Evolutionary conservation across 1,140 invertebrate species (phyloP), one percentile per base, ranked within the genome.

Genomic region (Drosophila grimshawi): DNA sequence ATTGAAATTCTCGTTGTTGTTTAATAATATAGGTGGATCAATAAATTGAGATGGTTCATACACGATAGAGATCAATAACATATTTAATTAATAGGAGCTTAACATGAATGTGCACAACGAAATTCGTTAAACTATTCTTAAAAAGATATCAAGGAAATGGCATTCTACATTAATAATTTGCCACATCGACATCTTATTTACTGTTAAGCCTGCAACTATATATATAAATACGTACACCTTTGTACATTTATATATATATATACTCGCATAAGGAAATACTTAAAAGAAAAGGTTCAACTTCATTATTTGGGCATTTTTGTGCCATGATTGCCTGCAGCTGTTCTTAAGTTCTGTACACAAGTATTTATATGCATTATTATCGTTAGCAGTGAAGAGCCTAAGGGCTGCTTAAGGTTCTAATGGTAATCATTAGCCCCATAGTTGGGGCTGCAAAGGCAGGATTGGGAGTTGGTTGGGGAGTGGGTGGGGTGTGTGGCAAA

Each of bases 331-430:
- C 69, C 46, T 52, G n/a, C 46, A 10, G 33, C 51, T 52, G 45
- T 6, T 33, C 11, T 8, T 43, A 11, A 30, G 33, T 5, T 1
- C n/a, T 51, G 11, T 72, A 72, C 63, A 46, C 53, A 39, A 65
- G 53, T 72, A 60, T 59, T 59, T 72, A 66, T 59, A 53, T 67
- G 48, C 32, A 39, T 53, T 59, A 72, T 66, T 57, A 59, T 32
- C 19, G 48, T 53, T 46, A 11, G 49, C 59, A 55, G 63, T 73
- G 67, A 51, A n/a, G 29, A 10, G 37, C 59, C 30, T 19, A 5
- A 32, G 29, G 19, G 6, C 39, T 41, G 10, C 7, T 29, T 27
- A 51, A 41, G 35, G 27, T 41, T 33, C 29, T 53, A 3, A 48
- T 53, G 39, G 32, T 61, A 62, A 62, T 69, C 59, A 53, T 69